A percentile compares a stretch with the other conserved stretches of the same genome.
These are phyloP conservation scores for Xyrichtys novacula DNA, from an alignment of 2,797 vertebrate genomes.

Conservation along the genomic window DNA sequence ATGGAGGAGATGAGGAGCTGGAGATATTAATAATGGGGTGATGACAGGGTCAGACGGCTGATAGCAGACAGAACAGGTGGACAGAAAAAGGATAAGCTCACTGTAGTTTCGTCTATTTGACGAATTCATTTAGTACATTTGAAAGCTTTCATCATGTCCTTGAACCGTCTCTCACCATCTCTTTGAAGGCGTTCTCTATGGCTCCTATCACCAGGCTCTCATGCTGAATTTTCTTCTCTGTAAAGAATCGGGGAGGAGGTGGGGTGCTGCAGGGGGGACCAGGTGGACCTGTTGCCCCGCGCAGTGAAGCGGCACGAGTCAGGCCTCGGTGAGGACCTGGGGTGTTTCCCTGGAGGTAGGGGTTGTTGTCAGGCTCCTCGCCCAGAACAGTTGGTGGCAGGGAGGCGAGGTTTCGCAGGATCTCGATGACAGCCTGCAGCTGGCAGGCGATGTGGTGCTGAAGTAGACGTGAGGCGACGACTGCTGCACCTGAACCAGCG, in stretches of 20 bases:
- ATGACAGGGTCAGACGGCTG: no score
- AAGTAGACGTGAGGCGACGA: slow-evolving; percentile 91
- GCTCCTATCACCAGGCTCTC: slow-evolving; percentile 95
- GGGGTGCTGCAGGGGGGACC: slow-evolving; percentile 71
- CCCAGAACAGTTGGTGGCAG: slow-evolving; percentile 91
- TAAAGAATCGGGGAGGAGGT: slow-evolving; percentile 91
- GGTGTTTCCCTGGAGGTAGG: slow-evolving; percentile 72
- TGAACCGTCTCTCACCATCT: slow-evolving; percentile 88
- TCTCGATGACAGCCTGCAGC: slow-evolving; percentile 91
- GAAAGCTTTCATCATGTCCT: not conserved
- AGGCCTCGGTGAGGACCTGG: slow-evolving; percentile 83
- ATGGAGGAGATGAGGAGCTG: no score
- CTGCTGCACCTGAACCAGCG: slow-evolving; percentile 93
- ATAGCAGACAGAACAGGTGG: no score
- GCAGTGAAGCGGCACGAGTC: slow-evolving; percentile 89
- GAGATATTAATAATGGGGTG: no score
- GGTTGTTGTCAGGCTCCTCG: slow-evolving; percentile 87
- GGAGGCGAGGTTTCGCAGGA: slow-evolving; percentile 86
- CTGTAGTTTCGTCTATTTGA: no score
- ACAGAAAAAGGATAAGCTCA: no score
- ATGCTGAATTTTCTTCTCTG: slow-evolving; percentile 94
- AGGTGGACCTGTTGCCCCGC: slow-evolving; percentile 87
- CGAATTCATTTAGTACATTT: no score
- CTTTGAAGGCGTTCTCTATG: slow-evolving; percentile 95
- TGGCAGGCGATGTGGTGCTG: slow-evolving; percentile 93